Base-by-base conservation (phyloP, 1,140 invertebrate species). In the Condylostylus longicornis region DNA sequence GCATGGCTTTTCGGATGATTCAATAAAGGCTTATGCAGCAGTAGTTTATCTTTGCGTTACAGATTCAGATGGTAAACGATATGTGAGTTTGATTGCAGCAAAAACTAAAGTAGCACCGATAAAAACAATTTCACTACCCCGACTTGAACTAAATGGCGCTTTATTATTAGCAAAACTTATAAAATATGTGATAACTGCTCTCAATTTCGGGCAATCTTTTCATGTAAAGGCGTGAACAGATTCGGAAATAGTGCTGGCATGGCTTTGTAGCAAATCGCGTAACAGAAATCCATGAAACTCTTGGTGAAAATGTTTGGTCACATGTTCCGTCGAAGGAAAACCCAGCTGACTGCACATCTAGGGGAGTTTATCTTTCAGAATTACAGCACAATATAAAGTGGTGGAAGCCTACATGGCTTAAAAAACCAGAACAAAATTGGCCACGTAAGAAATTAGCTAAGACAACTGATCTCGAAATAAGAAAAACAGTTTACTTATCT, bases 81-180 rank as follows among this genome's bases (percentile, higher is more conserved):
- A n/a, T n/a, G n/a, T n/a, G n/a, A n/a, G n/a, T n/a, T n/a, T n/a
- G n/a, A n/a, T n/a, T n/a, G n/a, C n/a, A n/a, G n/a, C n/a, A n/a
- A n/a, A n/a, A n/a, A n/a, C n/a, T n/a, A n/a, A n/a, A n/a, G n/a
- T n/a, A n/a, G n/a, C n/a, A n/a, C n/a, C n/a, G n/a, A n/a, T n/a
- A n/a, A n/a, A n/a, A n/a, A n/a, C n/a, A 5, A 21, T 52, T 2
- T 54, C 54, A 5, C 29, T 32, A 39, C 37, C 25, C 10, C 25
- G 25, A 27, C 25, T 27, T 5, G 25, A 27, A 27, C 4, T 27
- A n/a, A n/a, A 13, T 27, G 25, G 25, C 4, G 25, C 25, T 27
- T 3, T 27, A 27, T 8, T 10, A 4, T 13, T 27, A 3, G 25
- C 25, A 27, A n/a, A 4, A 27, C 25, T 27, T 5, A 4, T 27